Conservation (phyloP, 2,797 vertebrate genomes). For the Tangara arthus region DNA sequence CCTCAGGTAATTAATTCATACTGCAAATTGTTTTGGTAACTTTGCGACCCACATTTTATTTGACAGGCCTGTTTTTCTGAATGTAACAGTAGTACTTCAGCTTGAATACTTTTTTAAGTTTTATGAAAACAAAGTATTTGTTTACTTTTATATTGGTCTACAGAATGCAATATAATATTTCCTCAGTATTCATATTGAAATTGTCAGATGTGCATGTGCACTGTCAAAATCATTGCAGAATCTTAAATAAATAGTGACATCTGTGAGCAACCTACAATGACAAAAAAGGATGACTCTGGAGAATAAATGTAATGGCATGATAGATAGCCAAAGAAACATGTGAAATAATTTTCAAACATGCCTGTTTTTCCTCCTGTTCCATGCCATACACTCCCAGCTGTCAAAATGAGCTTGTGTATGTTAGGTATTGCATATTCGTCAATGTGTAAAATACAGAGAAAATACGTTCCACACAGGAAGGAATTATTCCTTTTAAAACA, state of each 20-base stretch:
- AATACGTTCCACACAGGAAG: not conserved
- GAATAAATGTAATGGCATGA: not conserved
- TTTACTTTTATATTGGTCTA: not conserved
- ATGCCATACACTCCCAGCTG: accelerated
- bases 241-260: constrained; percentile 25
- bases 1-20: not conserved
- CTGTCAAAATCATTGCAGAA: constrained; percentile 4
- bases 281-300: not conserved
- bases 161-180: not conserved
- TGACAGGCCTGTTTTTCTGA: not conserved
- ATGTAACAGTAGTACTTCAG: not conserved
- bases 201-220: not conserved
- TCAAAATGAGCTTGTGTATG: not conserved
- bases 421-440: not conserved
- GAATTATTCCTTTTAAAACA: not conserved
- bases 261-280: not conserved
- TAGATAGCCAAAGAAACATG: not conserved
- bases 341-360: not conserved
- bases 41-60: not conserved
- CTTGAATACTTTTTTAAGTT: not conserved
- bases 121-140: not conserved
- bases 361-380: accelerated
- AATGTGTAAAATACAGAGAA: not conserved
- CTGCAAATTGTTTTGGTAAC: not conserved
- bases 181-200: not conserved